phyloP scores from a whole-genome alignment of 2,113 vertebrate genomes.

The Oceanites oceanicus region DNA sequence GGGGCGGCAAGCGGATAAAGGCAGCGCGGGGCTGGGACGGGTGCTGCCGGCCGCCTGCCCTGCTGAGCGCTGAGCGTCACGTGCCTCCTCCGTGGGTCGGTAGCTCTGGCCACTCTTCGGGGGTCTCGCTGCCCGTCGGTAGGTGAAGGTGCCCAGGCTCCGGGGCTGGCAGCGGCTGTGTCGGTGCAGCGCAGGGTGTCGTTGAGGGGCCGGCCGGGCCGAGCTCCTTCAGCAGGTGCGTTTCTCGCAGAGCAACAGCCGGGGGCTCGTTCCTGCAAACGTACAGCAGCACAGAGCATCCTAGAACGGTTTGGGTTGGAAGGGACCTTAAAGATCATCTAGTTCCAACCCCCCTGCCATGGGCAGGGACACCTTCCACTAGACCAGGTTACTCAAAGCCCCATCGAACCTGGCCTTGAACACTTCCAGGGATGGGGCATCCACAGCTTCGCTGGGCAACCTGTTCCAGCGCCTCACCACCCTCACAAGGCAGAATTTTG shows the following conservation, averaged over 20 bases:
- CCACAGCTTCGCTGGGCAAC: too few relatives aligned
- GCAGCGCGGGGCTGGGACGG: background rate
- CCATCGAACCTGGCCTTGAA: background rate
- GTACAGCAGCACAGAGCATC: background rate
- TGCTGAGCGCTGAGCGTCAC: background rate
- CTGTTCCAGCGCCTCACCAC: too few relatives aligned
- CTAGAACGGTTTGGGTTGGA: background rate
- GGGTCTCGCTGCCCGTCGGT: accelerated
- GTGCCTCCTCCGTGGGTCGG: accelerated
- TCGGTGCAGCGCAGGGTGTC: background rate
- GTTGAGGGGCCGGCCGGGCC: too few relatives aligned
- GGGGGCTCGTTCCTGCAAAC: accelerated
- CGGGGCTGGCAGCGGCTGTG: background rate
- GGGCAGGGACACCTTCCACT: too few relatives aligned
- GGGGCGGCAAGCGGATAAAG: background rate
- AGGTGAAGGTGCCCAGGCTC: background rate
- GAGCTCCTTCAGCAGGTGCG: background rate
- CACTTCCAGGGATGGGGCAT: background rate
- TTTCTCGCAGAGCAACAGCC: accelerated
- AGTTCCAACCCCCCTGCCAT: too few relatives aligned
- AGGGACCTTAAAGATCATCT: too few relatives aligned
- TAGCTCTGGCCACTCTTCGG: accelerated
- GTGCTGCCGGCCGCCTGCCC: background rate
- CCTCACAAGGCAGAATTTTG: too few relatives aligned
- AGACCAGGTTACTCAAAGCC: too few relatives aligned